Conservation (phyloP, 2,888 invertebrate species). For the Ramazzottius varieornatus region DNA sequence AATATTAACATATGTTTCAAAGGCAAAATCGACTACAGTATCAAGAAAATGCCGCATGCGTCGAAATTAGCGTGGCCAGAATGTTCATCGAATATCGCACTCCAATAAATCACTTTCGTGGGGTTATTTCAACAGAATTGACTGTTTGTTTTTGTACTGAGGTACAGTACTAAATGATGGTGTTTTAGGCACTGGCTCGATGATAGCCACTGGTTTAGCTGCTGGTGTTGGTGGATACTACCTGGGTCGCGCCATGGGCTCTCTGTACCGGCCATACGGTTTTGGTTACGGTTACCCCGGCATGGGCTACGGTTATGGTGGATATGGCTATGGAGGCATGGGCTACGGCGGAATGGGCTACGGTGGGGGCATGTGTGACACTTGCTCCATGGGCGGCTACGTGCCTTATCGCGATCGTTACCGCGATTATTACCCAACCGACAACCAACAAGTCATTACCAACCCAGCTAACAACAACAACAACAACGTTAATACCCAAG, state of each 20-base stretch:
- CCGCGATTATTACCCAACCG: background rate
- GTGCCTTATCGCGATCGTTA: background rate
- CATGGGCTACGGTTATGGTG: background rate
- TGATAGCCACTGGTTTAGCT: background rate
- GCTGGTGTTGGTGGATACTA: background rate
- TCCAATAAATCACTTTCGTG: too few species aligned
- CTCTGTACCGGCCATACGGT: background rate
- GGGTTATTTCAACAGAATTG: too few species aligned
- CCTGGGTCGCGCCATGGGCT: background rate
- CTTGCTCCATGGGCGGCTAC: background rate
- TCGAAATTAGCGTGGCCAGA: too few species aligned
- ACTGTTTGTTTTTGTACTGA: too few species aligned
- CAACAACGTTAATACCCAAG: background rate
- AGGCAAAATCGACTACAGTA: too few species aligned
- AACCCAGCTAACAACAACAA: background rate
- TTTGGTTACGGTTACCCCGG: background rate
- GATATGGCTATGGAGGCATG: background rate
- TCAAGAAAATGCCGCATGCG: too few species aligned
- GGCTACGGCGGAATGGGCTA: background rate
- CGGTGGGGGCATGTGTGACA: background rate
- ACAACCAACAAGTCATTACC: background rate
- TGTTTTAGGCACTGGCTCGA: background rate
- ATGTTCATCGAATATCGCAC: too few species aligned
- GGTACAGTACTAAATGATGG: too few species aligned
- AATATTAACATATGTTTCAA: too few species aligned